phyloP scores from a whole-genome alignment of 53 echinoderm and acorn worm genomes.

The Stichopus horrens region DNA sequence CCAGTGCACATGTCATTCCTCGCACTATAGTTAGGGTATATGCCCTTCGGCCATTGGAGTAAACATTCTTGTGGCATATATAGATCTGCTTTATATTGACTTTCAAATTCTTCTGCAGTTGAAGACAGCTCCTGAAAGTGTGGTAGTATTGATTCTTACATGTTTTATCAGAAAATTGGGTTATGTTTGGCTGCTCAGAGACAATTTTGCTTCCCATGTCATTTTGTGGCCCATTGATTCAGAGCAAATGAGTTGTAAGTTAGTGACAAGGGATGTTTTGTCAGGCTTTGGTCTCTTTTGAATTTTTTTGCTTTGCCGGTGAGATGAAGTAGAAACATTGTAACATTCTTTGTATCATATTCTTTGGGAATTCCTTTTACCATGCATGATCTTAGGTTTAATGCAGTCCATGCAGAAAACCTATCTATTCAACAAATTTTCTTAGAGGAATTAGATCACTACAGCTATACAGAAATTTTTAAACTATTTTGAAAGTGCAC shows the following conservation, averaged over 20 bases:
- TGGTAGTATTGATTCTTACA: constrained; percentile 30
- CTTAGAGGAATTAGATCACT: no score
- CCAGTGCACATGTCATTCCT: no score
- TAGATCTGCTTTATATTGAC: constrained; percentile 35
- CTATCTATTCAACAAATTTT: no score
- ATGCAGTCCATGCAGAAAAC: background rate
- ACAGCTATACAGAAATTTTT: no score
- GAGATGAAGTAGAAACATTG: constrained; percentile 30
- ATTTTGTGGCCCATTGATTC: constrained; percentile 36
- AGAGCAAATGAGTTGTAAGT: constrained; percentile 35
- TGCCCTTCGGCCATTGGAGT: constrained; percentile 8
- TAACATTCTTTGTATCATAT: background rate
- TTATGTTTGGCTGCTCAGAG: constrained; percentile 44
- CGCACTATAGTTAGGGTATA: background rate
- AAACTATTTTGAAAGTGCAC: no score
- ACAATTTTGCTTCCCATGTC: constrained; percentile 34
- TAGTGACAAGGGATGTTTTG: constrained; percentile 42
- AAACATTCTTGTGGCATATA: constrained; percentile 5
- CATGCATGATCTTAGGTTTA: background rate
- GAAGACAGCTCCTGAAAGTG: constrained; percentile 35
- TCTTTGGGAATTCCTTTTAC: background rate
- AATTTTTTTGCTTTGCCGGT: background rate
- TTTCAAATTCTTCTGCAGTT: constrained; percentile 30
- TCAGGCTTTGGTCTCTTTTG: background rate
- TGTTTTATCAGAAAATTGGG: constrained; percentile 47